phyloP scores from a whole-genome alignment of 2,797 vertebrate species.

The Hybognathus amarus region DNA sequence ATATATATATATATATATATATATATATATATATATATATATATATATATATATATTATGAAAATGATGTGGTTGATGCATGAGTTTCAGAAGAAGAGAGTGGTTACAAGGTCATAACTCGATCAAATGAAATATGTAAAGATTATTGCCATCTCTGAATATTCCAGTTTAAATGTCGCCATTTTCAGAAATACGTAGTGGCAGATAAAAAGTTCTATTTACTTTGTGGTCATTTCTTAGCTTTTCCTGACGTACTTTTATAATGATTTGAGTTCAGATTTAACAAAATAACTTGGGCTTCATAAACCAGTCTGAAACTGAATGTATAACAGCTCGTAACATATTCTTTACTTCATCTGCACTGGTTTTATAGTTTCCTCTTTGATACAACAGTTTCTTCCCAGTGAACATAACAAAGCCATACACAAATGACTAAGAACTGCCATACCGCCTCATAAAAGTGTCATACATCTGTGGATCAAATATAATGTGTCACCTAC shows the following conservation, averaged over 20 bases:
- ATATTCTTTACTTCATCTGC: slow-evolving; percentile 17
- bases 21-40: too few species aligned
- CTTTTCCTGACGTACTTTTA: background rate
- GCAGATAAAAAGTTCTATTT: too few species aligned
- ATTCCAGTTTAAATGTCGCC: background rate
- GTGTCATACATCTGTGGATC: background rate
- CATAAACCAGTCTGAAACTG: slow-evolving; percentile 30
- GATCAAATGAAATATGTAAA: too few species aligned
- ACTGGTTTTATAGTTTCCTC: slow-evolving; percentile 31
- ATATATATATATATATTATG: too few species aligned
- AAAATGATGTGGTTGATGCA: background rate
- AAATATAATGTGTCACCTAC: slow-evolving; percentile 11
- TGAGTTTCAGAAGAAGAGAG: background rate
- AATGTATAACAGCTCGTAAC: slow-evolving; percentile 12
- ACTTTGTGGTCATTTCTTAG: background rate
- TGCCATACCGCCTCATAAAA: slow-evolving; percentile 11
- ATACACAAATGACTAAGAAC: slow-evolving; percentile 17
- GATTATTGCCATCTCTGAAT: background rate
- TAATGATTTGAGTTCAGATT: slow-evolving; percentile 15
- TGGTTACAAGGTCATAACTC: background rate
- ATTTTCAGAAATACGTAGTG: background rate
- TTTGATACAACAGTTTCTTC: background rate
- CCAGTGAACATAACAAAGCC: slow-evolving; percentile 34
- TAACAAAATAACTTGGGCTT: slow-evolving; percentile 12
- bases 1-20: too few species aligned